Percentiles rank a stretch among this genome's conserved stretches.
These are phyloP conservation scores for Spinus pinus DNA, from an alignment of 2,797 vertebrate genomes.

Conservation along the genomic window DNA sequence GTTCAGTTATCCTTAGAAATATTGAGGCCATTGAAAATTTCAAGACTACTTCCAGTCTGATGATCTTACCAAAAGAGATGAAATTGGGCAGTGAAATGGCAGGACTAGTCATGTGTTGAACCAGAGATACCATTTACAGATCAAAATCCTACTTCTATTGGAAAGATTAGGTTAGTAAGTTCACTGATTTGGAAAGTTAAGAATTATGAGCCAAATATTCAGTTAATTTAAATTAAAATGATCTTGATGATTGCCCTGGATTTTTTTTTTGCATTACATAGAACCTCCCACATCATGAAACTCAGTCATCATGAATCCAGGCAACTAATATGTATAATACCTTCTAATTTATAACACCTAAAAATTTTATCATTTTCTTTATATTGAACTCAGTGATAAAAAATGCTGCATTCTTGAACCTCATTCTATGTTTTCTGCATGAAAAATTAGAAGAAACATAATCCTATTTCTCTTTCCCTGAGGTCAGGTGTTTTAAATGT, in stretches of 20 bases:
- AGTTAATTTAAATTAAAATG: conserved; percentile 11
- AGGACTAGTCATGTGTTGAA: not conserved
- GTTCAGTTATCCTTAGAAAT: not conserved
- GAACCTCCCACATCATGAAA: not conserved
- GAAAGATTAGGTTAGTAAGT: not conserved
- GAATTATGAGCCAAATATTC: not conserved
- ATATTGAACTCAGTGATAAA: not conserved
- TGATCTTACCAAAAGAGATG: not conserved
- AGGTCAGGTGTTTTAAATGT: not conserved
- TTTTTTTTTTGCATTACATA: not conserved
- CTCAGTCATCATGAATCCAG: not conserved
- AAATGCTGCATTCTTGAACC: not conserved
- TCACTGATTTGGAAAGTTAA: conserved; percentile 25
- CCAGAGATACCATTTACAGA: not conserved
- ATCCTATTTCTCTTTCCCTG: not conserved
- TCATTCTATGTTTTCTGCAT: not conserved
- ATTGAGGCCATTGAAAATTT: not conserved
- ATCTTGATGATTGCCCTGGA: not conserved
- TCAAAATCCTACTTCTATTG: not conserved
- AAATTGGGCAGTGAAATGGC: not conserved
- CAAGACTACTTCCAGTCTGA: not conserved
- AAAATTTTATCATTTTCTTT: not conserved
- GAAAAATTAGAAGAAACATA: not conserved
- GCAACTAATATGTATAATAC: not conserved
- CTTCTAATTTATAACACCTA: not conserved